Evolutionary conservation across 2,888 invertebrate genomes (phyloP), one percentile per base, ranked within the genome.

Genomic region (Leptinotarsa juncta): DNA sequence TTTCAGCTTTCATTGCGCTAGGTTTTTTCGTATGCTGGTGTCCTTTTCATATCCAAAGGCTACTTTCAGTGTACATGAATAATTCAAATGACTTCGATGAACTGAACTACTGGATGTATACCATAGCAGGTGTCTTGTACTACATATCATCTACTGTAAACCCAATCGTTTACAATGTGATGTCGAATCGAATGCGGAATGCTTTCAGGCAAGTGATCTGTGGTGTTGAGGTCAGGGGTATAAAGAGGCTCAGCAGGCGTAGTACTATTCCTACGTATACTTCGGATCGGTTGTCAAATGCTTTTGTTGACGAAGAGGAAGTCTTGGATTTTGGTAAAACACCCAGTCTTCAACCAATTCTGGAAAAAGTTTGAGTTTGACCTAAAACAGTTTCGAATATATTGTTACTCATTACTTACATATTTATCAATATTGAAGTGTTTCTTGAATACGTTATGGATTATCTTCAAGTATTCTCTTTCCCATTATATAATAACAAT

Each of bases 11-110:
- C 3, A 97, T 98, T 26, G 98, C 98, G 71, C 90, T 97, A 10
- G 94, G 96, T 50, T 98, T 98, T 90, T 97, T 97, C 89, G 89
- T 97, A 15, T 97, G 97, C 88, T 98, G 98, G 97, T 96, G 97
- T 0, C 98, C 98, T 48, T 98, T 97, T 89, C 98, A 98, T 89
- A 92, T 95, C 77, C 98, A 98, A 88, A 90, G 98, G 7, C 90
- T 98, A 71, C 92, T 96, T 87, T 95, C 94, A 86, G 91, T 95
- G 81, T 94, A 96, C 86, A 94, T 81, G 92, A 90, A 90, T 77
- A 87, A 91, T 26, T 89, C 90, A 70, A 89, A 92, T 84, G 93
- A 92, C 87, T 91, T 91, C 86, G 89, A 90, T 72, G 89, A 89
- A 76, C 90, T 95, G 83, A 95, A 95, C 87, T 94, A 94, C 84